Percentiles rank a stretch among this genome's conserved stretches.
phyloP scores from a whole-genome alignment of 2,888 invertebrate species.

The Archaeoteleia sp. region DNA sequence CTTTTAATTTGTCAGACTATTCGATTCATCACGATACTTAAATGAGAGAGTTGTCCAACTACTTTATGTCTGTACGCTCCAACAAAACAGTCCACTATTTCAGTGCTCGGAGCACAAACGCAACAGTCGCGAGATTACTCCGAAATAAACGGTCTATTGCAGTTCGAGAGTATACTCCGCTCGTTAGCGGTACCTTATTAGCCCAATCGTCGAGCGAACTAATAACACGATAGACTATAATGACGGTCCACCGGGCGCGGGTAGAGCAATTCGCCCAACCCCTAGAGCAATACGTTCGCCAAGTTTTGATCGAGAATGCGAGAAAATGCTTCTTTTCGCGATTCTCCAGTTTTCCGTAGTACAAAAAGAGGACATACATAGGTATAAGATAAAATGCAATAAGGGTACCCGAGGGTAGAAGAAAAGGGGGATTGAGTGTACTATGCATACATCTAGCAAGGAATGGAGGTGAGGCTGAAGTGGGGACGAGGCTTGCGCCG shows the following conservation, averaged over 20 bases:
- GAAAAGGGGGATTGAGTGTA: slow-evolving; percentile 36
- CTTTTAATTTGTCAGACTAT: no score
- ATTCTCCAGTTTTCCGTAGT: slow-evolving; percentile 35
- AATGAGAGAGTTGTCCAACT: no score
- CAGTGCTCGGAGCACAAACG: slow-evolving; percentile 30
- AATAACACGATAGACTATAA: slow-evolving; percentile 66
- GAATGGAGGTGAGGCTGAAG: slow-evolving; percentile 56
- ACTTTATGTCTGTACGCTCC: neutral
- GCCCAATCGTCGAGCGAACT: slow-evolving; percentile 66
- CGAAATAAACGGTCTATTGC: slow-evolving; percentile 46
- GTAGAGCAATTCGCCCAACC: slow-evolving; percentile 40
- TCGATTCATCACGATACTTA: no score
- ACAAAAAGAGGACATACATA: slow-evolving; percentile 58
- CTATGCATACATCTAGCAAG: slow-evolving; percentile 62
- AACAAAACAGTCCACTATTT: slow-evolving; percentile 25
- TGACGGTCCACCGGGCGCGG: slow-evolving; percentile 50
- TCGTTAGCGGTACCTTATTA: slow-evolving; percentile 60
- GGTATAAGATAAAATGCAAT: slow-evolving; percentile 71
- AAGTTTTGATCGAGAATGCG: slow-evolving; percentile 54
- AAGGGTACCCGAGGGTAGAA: slow-evolving; percentile 62
- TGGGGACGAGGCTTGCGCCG: slow-evolving; percentile 56
- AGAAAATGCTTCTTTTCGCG: slow-evolving; percentile 53
- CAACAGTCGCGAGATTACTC: slow-evolving; percentile 48
- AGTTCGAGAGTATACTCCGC: slow-evolving; percentile 49
- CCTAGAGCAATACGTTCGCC: slow-evolving; percentile 43